These are phyloP conservation scores for Spodoptera exigua DNA, from an alignment of 2,888 invertebrate species.

Conservation along the genomic window DNA sequence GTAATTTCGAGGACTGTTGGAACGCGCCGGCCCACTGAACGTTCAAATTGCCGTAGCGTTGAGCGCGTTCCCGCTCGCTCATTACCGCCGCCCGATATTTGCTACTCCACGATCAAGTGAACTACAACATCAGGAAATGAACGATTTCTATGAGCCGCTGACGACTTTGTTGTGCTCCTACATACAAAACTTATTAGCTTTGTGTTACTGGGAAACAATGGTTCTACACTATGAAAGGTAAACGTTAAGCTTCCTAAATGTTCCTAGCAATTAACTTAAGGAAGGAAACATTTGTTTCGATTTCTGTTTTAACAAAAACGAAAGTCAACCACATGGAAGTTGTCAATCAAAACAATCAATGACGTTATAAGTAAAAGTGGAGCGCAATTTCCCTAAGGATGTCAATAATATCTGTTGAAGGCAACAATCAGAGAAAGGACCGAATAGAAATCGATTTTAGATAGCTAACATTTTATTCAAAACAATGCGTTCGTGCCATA, in stretches of 20 bases:
- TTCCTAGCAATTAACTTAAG: background rate
- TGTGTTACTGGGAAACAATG: conserved; percentile 24
- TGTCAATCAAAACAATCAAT: conserved; percentile 43
- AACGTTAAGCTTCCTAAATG: conserved; percentile 8
- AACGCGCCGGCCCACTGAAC: conserved; percentile 81
- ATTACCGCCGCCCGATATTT: conserved; percentile 76
- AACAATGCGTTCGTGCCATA: background rate
- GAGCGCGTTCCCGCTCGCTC: conserved; percentile 73
- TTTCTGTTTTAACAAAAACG: conserved; percentile 16
- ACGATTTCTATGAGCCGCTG: conserved; percentile 73
- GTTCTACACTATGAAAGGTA: background rate
- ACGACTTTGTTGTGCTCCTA: conserved; percentile 41
- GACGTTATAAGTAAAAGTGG: conserved; percentile 23
- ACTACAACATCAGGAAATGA: conserved; percentile 75
- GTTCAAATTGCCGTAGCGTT: conserved; percentile 83
- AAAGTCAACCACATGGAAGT: conserved; percentile 33
- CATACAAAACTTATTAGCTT: conserved; percentile 37
- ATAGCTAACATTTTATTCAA: conserved; percentile 19
- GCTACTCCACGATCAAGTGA: conserved; percentile 76
- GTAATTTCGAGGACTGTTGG: conserved; percentile 83
- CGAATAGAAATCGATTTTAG: conserved; percentile 43
- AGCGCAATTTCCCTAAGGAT: conserved; percentile 45
- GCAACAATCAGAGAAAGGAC: conserved; percentile 28
- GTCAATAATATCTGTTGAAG: conserved; percentile 27
- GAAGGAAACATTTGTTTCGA: background rate